Percentiles rank a stretch among this genome's conserved stretches.
phyloP scores from a whole-genome alignment of 2,888 invertebrate genomes.

The Harpalus rufipes region DNA sequence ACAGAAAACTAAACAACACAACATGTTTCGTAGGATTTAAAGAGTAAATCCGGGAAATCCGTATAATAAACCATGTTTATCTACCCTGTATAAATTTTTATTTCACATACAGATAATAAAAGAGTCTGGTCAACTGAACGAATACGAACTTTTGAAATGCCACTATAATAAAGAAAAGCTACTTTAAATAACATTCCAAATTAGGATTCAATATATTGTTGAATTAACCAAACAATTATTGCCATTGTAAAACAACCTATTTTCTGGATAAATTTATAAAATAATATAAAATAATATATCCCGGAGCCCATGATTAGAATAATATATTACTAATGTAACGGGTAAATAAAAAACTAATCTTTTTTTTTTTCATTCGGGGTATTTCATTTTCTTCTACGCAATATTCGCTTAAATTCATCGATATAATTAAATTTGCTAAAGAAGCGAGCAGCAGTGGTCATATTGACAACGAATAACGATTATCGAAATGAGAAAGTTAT shows the following conservation, averaged over 20 bases:
- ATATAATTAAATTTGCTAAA: not conserved
- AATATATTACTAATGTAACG: too few species aligned
- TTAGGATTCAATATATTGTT: too few species aligned
- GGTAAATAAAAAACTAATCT: too few species aligned
- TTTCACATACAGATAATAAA: constrained; percentile 1
- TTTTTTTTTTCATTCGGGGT: too few species aligned
- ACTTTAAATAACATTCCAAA: too few species aligned
- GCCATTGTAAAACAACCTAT: too few species aligned
- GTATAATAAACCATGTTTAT: constrained; percentile 27
- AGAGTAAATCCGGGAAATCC: constrained; percentile 10
- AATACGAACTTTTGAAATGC: not conserved
- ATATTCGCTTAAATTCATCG: not conserved
- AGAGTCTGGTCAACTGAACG: not conserved
- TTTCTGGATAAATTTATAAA: too few species aligned
- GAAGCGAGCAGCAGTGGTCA: not conserved
- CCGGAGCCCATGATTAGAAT: too few species aligned
- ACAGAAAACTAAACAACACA: not conserved
- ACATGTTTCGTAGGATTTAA: constrained; percentile 19
- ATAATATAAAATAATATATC: too few species aligned
- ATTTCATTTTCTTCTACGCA: not conserved
- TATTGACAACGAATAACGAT: constrained; percentile 14
- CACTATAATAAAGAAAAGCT: too few species aligned
- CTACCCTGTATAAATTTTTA: constrained; percentile 15
- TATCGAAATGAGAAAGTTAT: constrained; percentile 24
- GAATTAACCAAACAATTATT: too few species aligned